Percentiles rank a stretch among this genome's conserved stretches.
phyloP scores from a whole-genome alignment of 1,140 invertebrate genomes.

The Pemphigus obesinymphae region DNA sequence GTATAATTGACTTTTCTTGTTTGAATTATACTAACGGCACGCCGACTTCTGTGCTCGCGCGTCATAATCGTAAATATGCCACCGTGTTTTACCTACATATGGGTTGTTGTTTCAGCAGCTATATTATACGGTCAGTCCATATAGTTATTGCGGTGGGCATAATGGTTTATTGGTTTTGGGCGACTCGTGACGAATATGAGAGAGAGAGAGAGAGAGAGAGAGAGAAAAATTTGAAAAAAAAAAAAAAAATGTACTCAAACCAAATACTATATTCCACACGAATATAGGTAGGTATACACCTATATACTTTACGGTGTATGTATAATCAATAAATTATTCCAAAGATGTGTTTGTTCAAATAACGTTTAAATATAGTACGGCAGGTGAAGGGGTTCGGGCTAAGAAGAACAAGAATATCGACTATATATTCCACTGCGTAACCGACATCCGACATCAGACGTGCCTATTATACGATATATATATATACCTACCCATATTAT shows the following conservation, averaged over 20 bases:
- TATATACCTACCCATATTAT: too few species aligned
- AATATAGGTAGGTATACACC: background rate
- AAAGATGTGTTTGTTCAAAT: background rate
- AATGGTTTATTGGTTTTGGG: background rate
- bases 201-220: too few species aligned
- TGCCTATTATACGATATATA: slow-evolving; percentile 14
- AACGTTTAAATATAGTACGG: background rate
- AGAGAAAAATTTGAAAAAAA: too few species aligned
- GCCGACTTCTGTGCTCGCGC: slow-evolving; percentile 26
- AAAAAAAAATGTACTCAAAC: too few species aligned
- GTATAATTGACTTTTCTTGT: slow-evolving; percentile 35
- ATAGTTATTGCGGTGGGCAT: background rate
- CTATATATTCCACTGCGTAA: background rate
- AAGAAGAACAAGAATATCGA: slow-evolving; percentile 20
- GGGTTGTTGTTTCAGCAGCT: background rate
- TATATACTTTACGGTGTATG: background rate
- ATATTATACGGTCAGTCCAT: background rate
- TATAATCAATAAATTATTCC: slow-evolving; percentile 25
- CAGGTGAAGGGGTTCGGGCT: background rate
- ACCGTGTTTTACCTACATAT: background rate
- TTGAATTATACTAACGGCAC: slow-evolving; percentile 30
- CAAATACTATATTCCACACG: background rate
- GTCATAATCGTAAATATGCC: slow-evolving; percentile 27
- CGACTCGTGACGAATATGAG: background rate
- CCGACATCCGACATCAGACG: background rate